phyloP scores from a whole-genome alignment of 2,888 invertebrate species.

The Periphyllus acericola region DNA sequence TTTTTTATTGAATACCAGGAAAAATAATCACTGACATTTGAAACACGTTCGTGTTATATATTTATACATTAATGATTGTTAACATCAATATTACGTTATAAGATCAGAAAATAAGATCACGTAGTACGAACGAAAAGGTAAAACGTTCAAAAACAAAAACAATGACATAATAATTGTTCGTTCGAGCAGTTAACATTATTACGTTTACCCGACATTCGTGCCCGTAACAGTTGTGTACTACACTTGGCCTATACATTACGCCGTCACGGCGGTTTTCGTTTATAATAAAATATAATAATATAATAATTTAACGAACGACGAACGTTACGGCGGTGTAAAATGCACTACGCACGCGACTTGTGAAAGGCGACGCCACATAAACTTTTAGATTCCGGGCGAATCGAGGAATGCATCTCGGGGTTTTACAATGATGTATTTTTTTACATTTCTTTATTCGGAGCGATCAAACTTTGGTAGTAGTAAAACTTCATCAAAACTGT shows the following conservation, averaged over 20 bases:
- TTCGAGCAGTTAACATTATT: not conserved
- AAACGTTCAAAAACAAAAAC: not conserved
- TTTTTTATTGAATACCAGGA: too few species aligned
- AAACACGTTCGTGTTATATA: too few species aligned
- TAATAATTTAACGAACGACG: too few species aligned
- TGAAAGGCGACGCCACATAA: not conserved
- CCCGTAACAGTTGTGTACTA: not conserved
- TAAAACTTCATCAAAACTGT: not conserved
- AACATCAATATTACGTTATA: too few species aligned
- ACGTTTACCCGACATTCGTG: not conserved
- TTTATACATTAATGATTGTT: too few species aligned
- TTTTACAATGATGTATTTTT: not conserved
- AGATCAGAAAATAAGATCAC: too few species aligned
- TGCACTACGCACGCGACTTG: not conserved
- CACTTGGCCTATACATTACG: not conserved
- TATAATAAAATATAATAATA: not conserved
- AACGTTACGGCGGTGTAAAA: too few species aligned
- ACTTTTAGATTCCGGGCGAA: not conserved
- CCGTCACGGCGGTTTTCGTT: not conserved
- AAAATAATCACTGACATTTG: too few species aligned
- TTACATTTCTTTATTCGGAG: not conserved
- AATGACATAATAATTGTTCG: too few species aligned
- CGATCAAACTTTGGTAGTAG: not conserved
- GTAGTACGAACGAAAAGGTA: not conserved
- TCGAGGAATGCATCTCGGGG: not conserved